Percentiles rank a stretch among this genome's conserved stretches.
Conservation (phyloP, 2,113 vertebrate species). For the Pagrus major region DNA sequence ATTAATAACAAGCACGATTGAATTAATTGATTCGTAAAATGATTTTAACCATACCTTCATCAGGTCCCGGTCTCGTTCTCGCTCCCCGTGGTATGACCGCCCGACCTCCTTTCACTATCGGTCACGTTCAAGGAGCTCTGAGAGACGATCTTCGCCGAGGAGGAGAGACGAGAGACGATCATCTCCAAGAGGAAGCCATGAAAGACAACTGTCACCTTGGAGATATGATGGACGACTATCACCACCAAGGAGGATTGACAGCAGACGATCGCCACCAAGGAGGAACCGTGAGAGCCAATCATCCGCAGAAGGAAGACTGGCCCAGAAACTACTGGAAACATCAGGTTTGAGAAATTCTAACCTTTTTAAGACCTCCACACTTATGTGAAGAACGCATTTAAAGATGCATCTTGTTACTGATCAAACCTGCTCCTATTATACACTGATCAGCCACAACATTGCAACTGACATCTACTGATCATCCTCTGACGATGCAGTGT, state of each 20-base stretch:
- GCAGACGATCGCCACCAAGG: not conserved
- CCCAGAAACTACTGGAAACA: conserved; percentile 60
- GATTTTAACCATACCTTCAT: not conserved
- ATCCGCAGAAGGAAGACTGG: conserved; percentile 8
- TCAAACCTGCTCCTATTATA: not conserved
- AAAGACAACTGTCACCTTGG: not conserved
- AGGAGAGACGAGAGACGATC: not conserved
- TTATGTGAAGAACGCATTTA: no score
- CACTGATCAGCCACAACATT: no score
- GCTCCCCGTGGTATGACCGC: not conserved
- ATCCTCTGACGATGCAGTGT: no score
- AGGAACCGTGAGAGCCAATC: not conserved
- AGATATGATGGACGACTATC: not conserved
- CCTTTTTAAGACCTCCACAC: not conserved
- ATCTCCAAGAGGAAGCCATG: not conserved
- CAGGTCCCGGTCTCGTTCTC: conserved; percentile 55
- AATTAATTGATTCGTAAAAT: no score
- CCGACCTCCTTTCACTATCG: not conserved
- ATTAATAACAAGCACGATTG: not conserved
- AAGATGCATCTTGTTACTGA: not conserved
- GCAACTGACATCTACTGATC: not conserved
- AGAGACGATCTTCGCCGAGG: not conserved
- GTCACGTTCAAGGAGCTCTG: conserved; percentile 36
- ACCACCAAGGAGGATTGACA: not conserved
- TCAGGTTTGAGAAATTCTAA: conserved; percentile 58